phyloP scores from a whole-genome alignment of 2,888 invertebrate genomes.

The Drosophila yooni region DNA sequence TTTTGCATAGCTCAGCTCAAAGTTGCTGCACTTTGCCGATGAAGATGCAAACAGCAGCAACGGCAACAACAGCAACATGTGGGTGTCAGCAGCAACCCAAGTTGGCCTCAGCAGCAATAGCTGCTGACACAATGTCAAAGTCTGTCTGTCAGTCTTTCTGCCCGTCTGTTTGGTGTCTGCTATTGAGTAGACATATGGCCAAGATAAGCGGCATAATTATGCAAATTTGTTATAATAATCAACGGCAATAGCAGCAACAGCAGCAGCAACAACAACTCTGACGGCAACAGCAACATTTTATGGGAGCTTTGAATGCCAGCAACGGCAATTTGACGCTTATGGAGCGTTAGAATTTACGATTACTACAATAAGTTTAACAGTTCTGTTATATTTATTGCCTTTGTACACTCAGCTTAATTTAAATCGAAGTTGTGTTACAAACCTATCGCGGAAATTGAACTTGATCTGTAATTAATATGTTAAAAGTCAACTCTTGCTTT shows the following conservation, averaged over 20 bases:
- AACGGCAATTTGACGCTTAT: constrained; percentile 72
- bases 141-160: constrained; percentile 10
- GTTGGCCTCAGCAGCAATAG: constrained; percentile 23
- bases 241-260: constrained; percentile 35
- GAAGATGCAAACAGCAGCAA: constrained; percentile 16
- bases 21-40: constrained; percentile 8
- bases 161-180: constrained; percentile 48
- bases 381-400: constrained; percentile 43
- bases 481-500: constrained; percentile 25
- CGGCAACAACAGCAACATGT: constrained; percentile 38
- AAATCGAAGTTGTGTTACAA: not conserved
- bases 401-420: constrained; percentile 14
- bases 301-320: constrained; percentile 62
- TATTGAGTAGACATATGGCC: constrained; percentile 73
- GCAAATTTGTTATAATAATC: constrained; percentile 78
- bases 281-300: constrained; percentile 64
- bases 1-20: constrained; percentile 23
- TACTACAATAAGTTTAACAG: constrained; percentile 60
- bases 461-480: not conserved
- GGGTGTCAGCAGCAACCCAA: constrained; percentile 50
- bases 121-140: constrained; percentile 4
- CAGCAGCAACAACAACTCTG: constrained; percentile 22
- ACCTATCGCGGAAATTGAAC: not conserved
- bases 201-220: constrained; percentile 82
- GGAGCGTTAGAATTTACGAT: constrained; percentile 70